Conservation (phyloP, 53 echinoderm and acorn worm species). For the Paelopatides confundens region DNA sequence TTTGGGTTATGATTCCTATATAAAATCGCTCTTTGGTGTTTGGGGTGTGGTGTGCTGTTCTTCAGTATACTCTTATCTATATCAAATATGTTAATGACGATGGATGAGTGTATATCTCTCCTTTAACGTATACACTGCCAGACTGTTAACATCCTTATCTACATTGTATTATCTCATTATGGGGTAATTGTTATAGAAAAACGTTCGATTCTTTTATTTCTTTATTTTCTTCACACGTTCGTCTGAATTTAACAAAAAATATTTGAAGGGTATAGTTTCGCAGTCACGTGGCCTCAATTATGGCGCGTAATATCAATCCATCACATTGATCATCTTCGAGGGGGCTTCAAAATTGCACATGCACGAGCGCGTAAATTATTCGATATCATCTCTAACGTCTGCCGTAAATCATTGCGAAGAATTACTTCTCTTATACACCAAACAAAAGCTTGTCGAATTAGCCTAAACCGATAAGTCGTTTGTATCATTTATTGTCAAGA, state of each 20-base stretch:
- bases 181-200: no score
- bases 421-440: constrained; percentile 1
- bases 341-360: not conserved
- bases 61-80: no score
- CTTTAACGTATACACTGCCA: no score
- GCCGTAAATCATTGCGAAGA: constrained; percentile 21
- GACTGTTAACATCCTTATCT: no score
- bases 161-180: no score
- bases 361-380: constrained; percentile 26
- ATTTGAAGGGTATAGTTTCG: no score
- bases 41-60: no score
- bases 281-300: not conserved
- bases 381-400: constrained; percentile 12
- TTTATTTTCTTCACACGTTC: not conserved
- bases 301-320: not conserved
- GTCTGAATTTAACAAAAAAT: no score
- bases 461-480: not conserved
- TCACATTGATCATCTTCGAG: not conserved
- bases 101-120: no score
- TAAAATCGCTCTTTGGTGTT: no score
- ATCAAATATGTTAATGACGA: no score
- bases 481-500: constrained; percentile 26
- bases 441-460: constrained; percentile 7
- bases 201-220: not conserved
- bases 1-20: no score